These are phyloP conservation scores for Drosophila tani DNA, from an alignment of 1,140 invertebrate species.

Conservation along the genomic window DNA sequence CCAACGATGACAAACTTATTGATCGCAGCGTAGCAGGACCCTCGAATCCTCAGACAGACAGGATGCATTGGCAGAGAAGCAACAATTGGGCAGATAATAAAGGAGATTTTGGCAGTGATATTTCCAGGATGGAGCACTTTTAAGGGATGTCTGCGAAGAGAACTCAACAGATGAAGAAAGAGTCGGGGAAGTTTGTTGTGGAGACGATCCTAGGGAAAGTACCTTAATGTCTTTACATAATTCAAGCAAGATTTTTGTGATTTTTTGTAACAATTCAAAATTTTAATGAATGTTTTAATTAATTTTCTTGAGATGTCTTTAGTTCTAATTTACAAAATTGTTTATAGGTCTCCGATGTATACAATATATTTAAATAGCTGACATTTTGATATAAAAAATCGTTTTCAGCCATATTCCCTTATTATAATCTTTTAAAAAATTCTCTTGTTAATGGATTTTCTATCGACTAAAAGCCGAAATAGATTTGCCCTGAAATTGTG, in stretches of 20 bases:
- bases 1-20: slow-evolving; percentile 71
- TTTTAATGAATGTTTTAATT: neutral
- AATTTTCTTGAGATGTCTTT: neutral
- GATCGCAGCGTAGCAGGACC: slow-evolving; percentile 14
- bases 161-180: neutral
- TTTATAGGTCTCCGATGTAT: neutral
- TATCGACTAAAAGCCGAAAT: slow-evolving; percentile 3
- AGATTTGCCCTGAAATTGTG: slow-evolving; percentile 24
- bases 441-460: slow-evolving; percentile 19
- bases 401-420: neutral
- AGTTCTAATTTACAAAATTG: neutral
- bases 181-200: neutral
- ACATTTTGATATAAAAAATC: neutral
- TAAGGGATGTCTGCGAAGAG: neutral
- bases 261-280: too few species aligned
- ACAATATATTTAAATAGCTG: neutral
- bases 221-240: neutral
- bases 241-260: too few species aligned
- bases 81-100: slow-evolving; percentile 22
- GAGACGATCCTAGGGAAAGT: neutral
- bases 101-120: slow-evolving; percentile 33
- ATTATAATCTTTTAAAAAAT: neutral
- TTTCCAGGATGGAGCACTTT: slow-evolving; percentile 2
- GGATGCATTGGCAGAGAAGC: slow-evolving; percentile 29
- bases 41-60: neutral